These are phyloP conservation scores for Oncorhynchus keta DNA, from an alignment of 2,113 vertebrate genomes.

Conservation along the genomic window DNA sequence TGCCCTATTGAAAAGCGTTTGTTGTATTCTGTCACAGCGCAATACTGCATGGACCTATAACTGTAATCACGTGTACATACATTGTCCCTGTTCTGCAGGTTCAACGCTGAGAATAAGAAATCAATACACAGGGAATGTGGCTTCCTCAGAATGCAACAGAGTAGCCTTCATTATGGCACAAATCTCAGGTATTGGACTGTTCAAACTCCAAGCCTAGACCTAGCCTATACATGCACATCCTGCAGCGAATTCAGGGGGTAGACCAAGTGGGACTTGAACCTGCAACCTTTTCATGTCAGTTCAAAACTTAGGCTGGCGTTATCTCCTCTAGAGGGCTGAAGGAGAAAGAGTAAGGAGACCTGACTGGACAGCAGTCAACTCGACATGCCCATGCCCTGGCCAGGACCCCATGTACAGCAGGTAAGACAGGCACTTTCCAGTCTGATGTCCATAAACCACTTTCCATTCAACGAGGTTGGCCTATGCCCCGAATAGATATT, in stretches of 20 bases:
- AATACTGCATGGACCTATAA: too few relatives aligned
- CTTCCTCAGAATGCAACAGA: slow-evolving; percentile 90
- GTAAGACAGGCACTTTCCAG: slow-evolving; percentile 54
- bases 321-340: too few relatives aligned
- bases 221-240: too few relatives aligned
- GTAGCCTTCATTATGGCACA: slow-evolving; percentile 95
- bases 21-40: too few relatives aligned
- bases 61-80: background rate
- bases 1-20: too few relatives aligned
- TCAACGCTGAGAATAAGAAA: slow-evolving; percentile 87
- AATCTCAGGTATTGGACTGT: slow-evolving; percentile 82
- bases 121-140: slow-evolving; percentile 92
- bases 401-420: slow-evolving; percentile 87
- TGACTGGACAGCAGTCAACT: slow-evolving; percentile 81
- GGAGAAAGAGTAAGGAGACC: slow-evolving; percentile 93
- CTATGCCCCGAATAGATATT: too few relatives aligned
- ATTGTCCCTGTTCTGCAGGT: slow-evolving; percentile 69
- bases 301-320: too few relatives aligned
- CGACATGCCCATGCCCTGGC: slow-evolving; percentile 83
- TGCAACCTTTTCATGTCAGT: too few relatives aligned
- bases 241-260: too few relatives aligned
- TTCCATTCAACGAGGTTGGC: background rate
- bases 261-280: too few relatives aligned
- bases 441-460: background rate
- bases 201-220: too few relatives aligned